Evolutionary conservation across 2,797 vertebrate species (phyloP).

Genomic region (Moxostoma hubbsi): DNA sequence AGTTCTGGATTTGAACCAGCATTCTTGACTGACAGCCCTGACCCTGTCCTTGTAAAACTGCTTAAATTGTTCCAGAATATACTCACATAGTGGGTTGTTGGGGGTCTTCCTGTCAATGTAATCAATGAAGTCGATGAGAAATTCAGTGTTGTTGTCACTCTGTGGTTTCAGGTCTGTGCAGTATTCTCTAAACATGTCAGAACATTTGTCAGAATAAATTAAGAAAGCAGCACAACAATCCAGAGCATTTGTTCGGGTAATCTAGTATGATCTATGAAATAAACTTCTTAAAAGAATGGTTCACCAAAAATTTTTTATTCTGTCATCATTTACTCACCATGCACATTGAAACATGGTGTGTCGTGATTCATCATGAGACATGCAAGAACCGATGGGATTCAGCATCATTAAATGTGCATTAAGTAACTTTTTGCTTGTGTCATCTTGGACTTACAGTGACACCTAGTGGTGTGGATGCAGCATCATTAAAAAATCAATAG

Average conservation of each 20-base stretch:
- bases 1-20: neutral
- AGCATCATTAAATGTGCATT: no score
- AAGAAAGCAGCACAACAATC: neutral
- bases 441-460: no score
- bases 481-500: no score
- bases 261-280: neutral
- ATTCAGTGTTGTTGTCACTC: slow-evolving; percentile 89
- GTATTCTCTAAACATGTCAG: slow-evolving; percentile 80
- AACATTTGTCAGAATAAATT: neutral
- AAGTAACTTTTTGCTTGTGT: no score
- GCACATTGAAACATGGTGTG: no score
- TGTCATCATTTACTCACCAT: neutral
- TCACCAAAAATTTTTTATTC: no score
- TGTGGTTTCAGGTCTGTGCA: slow-evolving; percentile 86
- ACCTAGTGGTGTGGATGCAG: no score
- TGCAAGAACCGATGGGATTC: no score
- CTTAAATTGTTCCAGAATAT: slow-evolving; percentile 30
- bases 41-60: neutral
- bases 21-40: neutral
- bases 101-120: slow-evolving; percentile 92
- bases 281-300: neutral
- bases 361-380: no score
- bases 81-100: slow-evolving; percentile 90
- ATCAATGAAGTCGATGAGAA: slow-evolving; percentile 89
- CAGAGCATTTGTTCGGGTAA: neutral